Evolutionary conservation across 2,888 invertebrate genomes (phyloP), one percentile per base, ranked within the genome.

Genomic region (Villa cingulata): DNA sequence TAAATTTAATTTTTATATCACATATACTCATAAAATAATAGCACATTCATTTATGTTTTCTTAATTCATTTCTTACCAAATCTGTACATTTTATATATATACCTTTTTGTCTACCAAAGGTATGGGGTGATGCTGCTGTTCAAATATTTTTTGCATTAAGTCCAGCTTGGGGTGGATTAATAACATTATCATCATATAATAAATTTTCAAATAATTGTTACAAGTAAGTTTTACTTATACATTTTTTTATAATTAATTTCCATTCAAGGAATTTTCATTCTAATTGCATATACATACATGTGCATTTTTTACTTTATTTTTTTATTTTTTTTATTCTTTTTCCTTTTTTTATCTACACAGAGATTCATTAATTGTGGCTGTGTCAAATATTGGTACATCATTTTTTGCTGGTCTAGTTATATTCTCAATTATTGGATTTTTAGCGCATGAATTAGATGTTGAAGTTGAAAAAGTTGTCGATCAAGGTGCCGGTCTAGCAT

Each of bases 141-240:
- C 88, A 89, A 68, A 87, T 88, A 60, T 89, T 90, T 68, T 90
- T 87, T 64, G 86, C 88, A 0, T 68, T 89, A 20, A 86, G 86
- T 58, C 86, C 86, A 4, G 85, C 87, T 45, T 87, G 88, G 83
- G 89, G 89, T 44, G 89, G 88, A 37, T 74, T 89, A 15, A 86
- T 88, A 46, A 88, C 87, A 1, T 74, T 90, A 47, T 83, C 87
- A 43, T 86, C 86, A 17, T 89, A 88, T 65, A 89, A 87, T 68
- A 81, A 83, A 60, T 89, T 89, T 64, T 76, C 81, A 48, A 88
- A 87, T 66, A 84, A 88, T 61, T 83, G 84, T 58, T 85, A 83
- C 66, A 78, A 78, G 81, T 81, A 65, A 72, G 56, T 53, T 46
- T 9, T 9, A 34, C 3, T 34, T 34, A n/a, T n/a, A n/a, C n/a